Percentiles rank a stretch among this genome's conserved stretches.
These are phyloP conservation scores for Cheirogaleus medius DNA, from an alignment of 2,113 vertebrate genomes.

Conservation along the genomic window DNA sequence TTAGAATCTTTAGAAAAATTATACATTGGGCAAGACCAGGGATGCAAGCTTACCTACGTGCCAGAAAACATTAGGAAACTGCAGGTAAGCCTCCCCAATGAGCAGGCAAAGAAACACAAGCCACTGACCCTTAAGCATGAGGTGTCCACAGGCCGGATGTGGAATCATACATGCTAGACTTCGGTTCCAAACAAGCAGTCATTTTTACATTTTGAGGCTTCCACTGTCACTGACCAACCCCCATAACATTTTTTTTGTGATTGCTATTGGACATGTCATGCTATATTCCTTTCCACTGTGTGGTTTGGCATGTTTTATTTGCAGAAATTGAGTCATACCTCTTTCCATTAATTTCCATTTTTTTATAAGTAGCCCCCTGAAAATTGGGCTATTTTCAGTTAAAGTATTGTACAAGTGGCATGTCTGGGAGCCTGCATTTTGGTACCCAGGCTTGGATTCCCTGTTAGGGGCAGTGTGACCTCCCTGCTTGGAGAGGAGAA, in stretches of 20 bases:
- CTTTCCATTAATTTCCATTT: not conserved
- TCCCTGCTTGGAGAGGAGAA: not conserved
- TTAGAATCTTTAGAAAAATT: conserved; percentile 80
- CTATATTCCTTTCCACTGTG: not conserved
- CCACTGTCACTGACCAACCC: not conserved
- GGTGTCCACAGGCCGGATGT: not conserved
- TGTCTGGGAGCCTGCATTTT: not conserved
- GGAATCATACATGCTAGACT: not conserved
- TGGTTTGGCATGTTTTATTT: not conserved
- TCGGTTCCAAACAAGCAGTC: not conserved
- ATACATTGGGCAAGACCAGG: conserved; percentile 82
- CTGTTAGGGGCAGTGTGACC: not conserved
- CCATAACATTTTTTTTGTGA: not conserved
- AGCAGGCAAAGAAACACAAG: not conserved
- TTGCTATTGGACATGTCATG: not conserved
- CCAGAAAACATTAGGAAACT: conserved; percentile 76
- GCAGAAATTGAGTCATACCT: not conserved
- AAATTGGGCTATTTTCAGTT: not conserved
- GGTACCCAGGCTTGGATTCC: not conserved
- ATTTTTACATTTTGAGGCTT: not conserved
- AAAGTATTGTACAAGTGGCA: not conserved
- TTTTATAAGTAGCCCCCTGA: not conserved
- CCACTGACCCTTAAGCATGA: no score
- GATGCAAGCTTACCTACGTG: conserved; percentile 74
- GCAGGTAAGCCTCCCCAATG: conserved; percentile 67